A percentile compares a stretch with the other conserved stretches of the same genome.
phyloP scores from a whole-genome alignment of 2,113 vertebrate genomes.

The Zeus faber region DNA sequence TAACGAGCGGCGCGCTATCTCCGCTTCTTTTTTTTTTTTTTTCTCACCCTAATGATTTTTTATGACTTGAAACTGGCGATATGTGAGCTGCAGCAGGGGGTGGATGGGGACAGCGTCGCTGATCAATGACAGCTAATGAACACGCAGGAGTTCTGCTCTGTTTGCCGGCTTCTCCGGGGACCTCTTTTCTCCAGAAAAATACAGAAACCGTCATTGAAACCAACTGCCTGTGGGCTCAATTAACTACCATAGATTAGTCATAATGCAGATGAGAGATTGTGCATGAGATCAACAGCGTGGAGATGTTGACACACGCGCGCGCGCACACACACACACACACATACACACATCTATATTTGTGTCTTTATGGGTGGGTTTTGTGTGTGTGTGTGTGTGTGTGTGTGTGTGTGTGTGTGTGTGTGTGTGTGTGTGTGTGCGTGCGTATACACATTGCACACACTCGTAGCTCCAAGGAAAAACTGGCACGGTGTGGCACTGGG shows the following conservation, averaged over 20 bases:
- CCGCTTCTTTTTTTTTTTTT: constrained; percentile 35
- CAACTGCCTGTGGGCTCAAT: constrained; percentile 70
- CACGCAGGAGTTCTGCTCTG: constrained; percentile 65
- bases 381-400: not conserved
- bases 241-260: constrained; percentile 64
- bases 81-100: constrained; percentile 36
- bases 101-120: constrained; percentile 52
- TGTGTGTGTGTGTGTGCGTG: constrained; percentile 1
- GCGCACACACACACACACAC: too few relatives aligned
- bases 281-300: constrained; percentile 24
- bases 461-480: not conserved
- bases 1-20: constrained; percentile 35
- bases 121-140: constrained; percentile 74
- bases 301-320: constrained; percentile 26
- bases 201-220: constrained; percentile 58
- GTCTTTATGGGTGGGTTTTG: too few relatives aligned
- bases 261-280: constrained; percentile 58
- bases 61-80: constrained; percentile 36
- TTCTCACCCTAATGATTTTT: constrained; percentile 45
- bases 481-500: not conserved
- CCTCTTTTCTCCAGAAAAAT: constrained; percentile 47
- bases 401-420: not conserved
- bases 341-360: too few relatives aligned
- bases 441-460: constrained; percentile 1
- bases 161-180: constrained; percentile 61